These are phyloP conservation scores for Procavia capensis DNA, from an alignment of 2,113 vertebrate genomes.

Conservation along the genomic window DNA sequence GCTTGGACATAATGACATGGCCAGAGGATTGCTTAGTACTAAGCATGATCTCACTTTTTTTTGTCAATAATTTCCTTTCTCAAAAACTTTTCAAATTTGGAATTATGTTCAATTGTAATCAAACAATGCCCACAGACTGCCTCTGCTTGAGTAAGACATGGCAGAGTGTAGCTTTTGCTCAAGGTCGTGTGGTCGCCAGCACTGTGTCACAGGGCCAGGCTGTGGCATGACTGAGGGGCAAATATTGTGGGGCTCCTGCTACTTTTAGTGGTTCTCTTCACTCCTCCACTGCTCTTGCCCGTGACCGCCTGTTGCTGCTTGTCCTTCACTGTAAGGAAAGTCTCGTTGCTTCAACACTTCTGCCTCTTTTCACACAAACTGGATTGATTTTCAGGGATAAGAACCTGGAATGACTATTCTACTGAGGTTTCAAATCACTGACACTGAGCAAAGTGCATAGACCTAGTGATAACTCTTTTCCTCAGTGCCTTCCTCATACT, in stretches of 20 bases:
- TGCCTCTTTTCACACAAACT: background rate
- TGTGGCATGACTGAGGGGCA: accelerated
- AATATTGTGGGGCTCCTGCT: background rate
- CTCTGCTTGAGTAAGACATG: background rate
- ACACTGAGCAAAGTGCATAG: background rate
- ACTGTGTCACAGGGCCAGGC: accelerated
- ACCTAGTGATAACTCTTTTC: background rate
- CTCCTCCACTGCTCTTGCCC: background rate
- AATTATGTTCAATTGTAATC: background rate
- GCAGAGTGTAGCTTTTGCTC: background rate
- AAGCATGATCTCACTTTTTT: background rate
- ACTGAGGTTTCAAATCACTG: background rate
- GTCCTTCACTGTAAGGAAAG: background rate
- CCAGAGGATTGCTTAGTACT: background rate
- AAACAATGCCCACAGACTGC: background rate
- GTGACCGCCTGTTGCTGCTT: background rate
- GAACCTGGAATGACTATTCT: background rate
- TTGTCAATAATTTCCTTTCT: background rate
- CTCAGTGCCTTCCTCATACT: background rate
- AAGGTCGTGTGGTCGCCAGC: background rate
- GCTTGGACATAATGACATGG: background rate
- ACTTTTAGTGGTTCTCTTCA: background rate
- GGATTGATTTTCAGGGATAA: background rate
- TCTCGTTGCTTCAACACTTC: background rate
- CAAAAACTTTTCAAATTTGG: slow-evolving; percentile 39